phyloP scores from a whole-genome alignment of 2,113 vertebrate genomes.

The Echinops telfairi region DNA sequence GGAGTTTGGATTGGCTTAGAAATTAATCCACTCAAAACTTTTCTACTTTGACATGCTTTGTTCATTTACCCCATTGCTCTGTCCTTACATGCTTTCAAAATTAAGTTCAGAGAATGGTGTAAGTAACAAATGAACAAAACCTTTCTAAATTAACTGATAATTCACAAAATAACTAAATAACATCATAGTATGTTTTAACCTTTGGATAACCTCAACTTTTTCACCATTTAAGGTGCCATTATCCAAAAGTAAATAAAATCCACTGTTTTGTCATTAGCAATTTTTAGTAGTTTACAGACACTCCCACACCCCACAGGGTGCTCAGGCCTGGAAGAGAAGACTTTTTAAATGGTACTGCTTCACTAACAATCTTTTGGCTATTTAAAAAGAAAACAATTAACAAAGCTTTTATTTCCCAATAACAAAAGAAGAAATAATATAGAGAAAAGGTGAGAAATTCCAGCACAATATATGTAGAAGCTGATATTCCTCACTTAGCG shows the following conservation, averaged over 20 bases:
- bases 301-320: background rate
- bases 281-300: slow-evolving; percentile 70
- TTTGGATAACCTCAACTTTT: slow-evolving; percentile 46
- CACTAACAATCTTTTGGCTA: slow-evolving; percentile 60
- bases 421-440: background rate
- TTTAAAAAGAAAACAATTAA: background rate
- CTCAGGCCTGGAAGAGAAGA: too few species aligned
- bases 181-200: slow-evolving; percentile 9
- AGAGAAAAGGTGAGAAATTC: background rate
- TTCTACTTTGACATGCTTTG: background rate
- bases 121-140: slow-evolving; percentile 29
- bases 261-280: slow-evolving; percentile 76
- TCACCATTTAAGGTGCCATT: slow-evolving; percentile 44
- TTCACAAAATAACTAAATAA: slow-evolving; percentile 32
- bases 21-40: background rate
- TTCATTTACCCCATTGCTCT: background rate
- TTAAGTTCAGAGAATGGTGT: slow-evolving; percentile 37
- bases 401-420: background rate
- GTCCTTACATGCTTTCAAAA: background rate
- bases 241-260: slow-evolving; percentile 31
- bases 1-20: too few species aligned
- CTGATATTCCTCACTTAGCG: background rate
- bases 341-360: slow-evolving; percentile 56
- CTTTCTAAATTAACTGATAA: slow-evolving; percentile 16
- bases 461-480: background rate